phyloP scores from a whole-genome alignment of 2,888 invertebrate genomes.

The Epiblema foenella region DNA sequence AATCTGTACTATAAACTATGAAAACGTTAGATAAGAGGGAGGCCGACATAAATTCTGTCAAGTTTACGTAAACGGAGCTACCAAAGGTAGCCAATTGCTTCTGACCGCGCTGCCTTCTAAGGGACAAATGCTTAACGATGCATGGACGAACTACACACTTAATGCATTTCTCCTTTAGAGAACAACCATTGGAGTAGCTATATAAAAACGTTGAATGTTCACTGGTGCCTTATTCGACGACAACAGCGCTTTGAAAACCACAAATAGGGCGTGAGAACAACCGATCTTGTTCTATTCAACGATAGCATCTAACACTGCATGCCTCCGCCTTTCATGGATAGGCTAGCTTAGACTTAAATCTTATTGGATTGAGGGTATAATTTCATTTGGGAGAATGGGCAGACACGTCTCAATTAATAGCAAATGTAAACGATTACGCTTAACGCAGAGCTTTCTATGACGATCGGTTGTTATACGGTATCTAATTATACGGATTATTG shows the following conservation, averaged over 20 bases:
- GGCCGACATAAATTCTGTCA: slow-evolving; percentile 19
- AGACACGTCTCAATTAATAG: slow-evolving; percentile 71
- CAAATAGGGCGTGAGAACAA: slow-evolving; percentile 73
- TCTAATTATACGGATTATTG: slow-evolving; percentile 30
- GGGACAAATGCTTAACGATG: not conserved
- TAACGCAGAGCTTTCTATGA: slow-evolving; percentile 59
- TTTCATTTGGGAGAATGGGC: slow-evolving; percentile 49
- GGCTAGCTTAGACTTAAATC: slow-evolving; percentile 55
- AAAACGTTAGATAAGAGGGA: not conserved
- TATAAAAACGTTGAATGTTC: slow-evolving; percentile 36
- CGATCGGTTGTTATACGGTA: slow-evolving; percentile 47
- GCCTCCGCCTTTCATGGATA: slow-evolving; percentile 19
- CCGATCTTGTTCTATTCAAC: slow-evolving; percentile 56
- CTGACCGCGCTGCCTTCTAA: not conserved
- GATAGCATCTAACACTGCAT: slow-evolving; percentile 50
- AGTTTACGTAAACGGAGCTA: slow-evolving; percentile 30
- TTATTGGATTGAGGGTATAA: slow-evolving; percentile 43
- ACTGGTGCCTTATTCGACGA: slow-evolving; percentile 46
- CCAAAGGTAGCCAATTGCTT: not conserved
- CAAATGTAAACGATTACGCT: slow-evolving; percentile 55
- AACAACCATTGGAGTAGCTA: slow-evolving; percentile 4
- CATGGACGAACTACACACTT: not conserved
- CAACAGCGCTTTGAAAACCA: slow-evolving; percentile 60
- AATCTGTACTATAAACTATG: slow-evolving; percentile 12
- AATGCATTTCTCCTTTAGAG: slow-evolving; percentile 7